A percentile compares a stretch with the other conserved stretches of the same genome.
Conservation (phyloP, 2,888 invertebrate genomes). For the Meloe dianella region DNA sequence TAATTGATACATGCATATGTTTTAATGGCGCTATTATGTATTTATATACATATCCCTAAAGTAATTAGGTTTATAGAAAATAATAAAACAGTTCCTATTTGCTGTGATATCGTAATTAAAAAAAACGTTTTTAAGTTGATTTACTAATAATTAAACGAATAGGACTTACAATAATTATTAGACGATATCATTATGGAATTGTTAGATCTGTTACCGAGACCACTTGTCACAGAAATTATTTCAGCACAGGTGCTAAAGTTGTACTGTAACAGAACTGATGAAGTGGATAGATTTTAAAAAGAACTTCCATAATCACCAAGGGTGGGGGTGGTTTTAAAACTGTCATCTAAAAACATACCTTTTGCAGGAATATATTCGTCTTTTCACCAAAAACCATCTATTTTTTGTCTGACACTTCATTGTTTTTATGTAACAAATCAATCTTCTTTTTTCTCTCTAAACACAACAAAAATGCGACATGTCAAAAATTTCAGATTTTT, state of each 20-base stretch:
- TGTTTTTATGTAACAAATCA: slow-evolving; percentile 12
- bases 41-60: slow-evolving; percentile 33
- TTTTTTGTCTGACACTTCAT: slow-evolving; percentile 8
- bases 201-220: neutral
- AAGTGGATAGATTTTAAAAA: slow-evolving; percentile 3
- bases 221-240: slow-evolving; percentile 4
- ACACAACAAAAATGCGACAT: neutral
- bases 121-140: neutral
- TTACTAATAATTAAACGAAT: neutral
- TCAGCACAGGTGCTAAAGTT: slow-evolving; percentile 15
- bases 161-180: neutral
- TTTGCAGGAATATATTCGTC: neutral
- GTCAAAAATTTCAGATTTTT: slow-evolving; percentile 17
- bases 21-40: slow-evolving; percentile 46
- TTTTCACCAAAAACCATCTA: slow-evolving; percentile 6
- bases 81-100: slow-evolving; percentile 13
- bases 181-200: neutral
- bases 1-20: slow-evolving; percentile 42
- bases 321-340: slow-evolving; percentile 3
- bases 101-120: neutral
- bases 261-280: slow-evolving; percentile 11
- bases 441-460: too few relatives aligned
- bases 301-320: neutral
- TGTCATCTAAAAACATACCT: neutral
- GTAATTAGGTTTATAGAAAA: slow-evolving; percentile 37